phyloP scores from a whole-genome alignment of 2,113 vertebrate species.

The Sciurus niger region DNA sequence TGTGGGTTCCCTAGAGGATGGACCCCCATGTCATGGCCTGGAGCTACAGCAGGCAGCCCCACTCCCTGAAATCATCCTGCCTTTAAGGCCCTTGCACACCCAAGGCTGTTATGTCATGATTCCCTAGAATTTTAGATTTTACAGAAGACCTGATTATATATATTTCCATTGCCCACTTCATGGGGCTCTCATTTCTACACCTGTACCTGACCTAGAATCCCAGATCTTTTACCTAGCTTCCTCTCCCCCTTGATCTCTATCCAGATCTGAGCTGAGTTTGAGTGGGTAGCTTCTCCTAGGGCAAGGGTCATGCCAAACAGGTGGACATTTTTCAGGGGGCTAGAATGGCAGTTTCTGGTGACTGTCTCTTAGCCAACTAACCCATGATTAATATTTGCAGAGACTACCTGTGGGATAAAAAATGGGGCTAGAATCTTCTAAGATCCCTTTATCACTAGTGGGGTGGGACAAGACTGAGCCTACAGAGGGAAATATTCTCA shows the following conservation, averaged over 20 bases:
- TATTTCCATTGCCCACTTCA: neutral
- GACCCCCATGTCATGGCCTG: neutral
- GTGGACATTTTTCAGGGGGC: slow-evolving; percentile 12
- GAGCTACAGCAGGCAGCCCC: neutral
- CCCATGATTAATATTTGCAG: neutral
- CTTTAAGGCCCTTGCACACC: neutral
- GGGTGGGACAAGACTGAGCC: slow-evolving; percentile 20
- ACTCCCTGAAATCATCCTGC: neutral
- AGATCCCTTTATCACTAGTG: slow-evolving; percentile 21
- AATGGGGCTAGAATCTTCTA: slow-evolving; percentile 25
- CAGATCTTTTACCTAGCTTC: neutral
- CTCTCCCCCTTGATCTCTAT: neutral
- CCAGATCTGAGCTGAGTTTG: neutral
- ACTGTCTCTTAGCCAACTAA: neutral
- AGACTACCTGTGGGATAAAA: slow-evolving; percentile 31
- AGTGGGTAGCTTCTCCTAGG: neutral
- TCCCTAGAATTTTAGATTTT: neutral
- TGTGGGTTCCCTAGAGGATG: neutral
- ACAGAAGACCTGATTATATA: neutral
- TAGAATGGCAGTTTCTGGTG: neutral
- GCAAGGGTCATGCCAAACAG: slow-evolving; percentile 51
- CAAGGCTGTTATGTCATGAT: neutral
- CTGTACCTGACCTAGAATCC: neutral
- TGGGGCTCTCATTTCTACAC: neutral
- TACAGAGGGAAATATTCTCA: neutral